Evolutionary conservation across 2,113 vertebrate genomes (phyloP).

Genomic region (Puntigrus tetrazona): DNA sequence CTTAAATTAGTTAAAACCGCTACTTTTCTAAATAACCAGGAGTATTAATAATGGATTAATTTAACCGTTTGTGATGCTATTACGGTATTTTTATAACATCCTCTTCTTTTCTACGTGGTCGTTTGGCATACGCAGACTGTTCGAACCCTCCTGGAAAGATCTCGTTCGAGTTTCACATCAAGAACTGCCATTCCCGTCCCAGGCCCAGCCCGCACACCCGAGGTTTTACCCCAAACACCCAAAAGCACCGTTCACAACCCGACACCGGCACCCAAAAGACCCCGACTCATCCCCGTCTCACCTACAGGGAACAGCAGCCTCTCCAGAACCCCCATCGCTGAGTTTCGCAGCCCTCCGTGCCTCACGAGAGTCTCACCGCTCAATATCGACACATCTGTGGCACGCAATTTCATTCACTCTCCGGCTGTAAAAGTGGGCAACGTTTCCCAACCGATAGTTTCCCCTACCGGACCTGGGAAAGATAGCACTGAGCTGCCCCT

Average conservation of each 20-base stretch:
- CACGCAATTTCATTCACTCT: background rate
- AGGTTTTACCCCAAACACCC: background rate
- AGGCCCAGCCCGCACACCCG: background rate
- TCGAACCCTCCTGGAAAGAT: background rate
- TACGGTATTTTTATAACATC: background rate
- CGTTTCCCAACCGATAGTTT: slow-evolving; percentile 35
- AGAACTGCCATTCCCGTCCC: background rate
- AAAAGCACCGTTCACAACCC: background rate
- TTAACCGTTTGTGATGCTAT: background rate
- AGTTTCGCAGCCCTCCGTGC: slow-evolving; percentile 45
- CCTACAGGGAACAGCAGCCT: background rate
- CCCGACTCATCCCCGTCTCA: background rate
- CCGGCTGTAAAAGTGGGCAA: slow-evolving; percentile 36
- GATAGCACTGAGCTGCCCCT: background rate
- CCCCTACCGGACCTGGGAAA: background rate
- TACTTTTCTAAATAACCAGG: background rate
- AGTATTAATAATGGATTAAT: background rate
- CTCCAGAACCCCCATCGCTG: background rate
- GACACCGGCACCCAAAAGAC: slow-evolving; percentile 9
- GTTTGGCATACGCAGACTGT: slow-evolving; percentile 2
- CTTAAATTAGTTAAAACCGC: background rate
- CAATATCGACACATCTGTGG: background rate
- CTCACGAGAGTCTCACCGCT: slow-evolving; percentile 27
- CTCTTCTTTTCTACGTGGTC: background rate
- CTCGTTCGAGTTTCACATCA: background rate